Base-by-base conservation (phyloP, 2,888 invertebrate species). In the Pheosia tremula region DNA sequence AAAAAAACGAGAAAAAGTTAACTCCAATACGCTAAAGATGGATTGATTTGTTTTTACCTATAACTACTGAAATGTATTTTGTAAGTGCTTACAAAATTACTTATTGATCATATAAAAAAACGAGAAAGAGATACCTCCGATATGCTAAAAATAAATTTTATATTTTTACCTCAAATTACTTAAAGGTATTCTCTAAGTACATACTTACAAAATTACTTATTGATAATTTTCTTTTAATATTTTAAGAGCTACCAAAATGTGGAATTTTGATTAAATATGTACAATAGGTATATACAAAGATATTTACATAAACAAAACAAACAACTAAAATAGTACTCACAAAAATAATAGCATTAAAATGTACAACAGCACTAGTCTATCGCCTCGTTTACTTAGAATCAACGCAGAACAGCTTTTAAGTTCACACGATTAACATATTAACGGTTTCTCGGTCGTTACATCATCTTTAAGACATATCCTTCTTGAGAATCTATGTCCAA, bases 371-470 rank as follows among this genome's bases (percentile, higher is more conserved):
- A 10, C 11, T 37, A 37, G 53, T 53, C 10, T 11, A 53, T 37
- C 36, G 53, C 37, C 53, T 37, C 50, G 24, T 50, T 53, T 53
- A 53, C 53, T 37, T 5, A 53, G 53, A 53, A 53, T 4, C 11
- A 53, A 39, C 11, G 56, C 47, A 11, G 36, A 7, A 60, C 59
- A 62, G 57, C 57, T 58, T 41, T 24, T 57, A 54, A 56, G 69
- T 77, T 82, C 82, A 68, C 81, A 82, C 63, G 70, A 78, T 82
- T 81, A 67, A 64, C 79, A 81, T 82, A 75, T 75, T 78, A 78
- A 80, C 74, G 66, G 73, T 59, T 65, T 68, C 54, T 63, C 67
- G 59, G 58, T 64, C 66, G 60, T 76, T 77, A 74, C 74, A 75
- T 78, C 78, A 80, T 76, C 70, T 77, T 71, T 75, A 59, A 71